These are phyloP conservation scores for Dioctria linearis DNA, from an alignment of 2,888 invertebrate genomes.

Conservation along the genomic window DNA sequence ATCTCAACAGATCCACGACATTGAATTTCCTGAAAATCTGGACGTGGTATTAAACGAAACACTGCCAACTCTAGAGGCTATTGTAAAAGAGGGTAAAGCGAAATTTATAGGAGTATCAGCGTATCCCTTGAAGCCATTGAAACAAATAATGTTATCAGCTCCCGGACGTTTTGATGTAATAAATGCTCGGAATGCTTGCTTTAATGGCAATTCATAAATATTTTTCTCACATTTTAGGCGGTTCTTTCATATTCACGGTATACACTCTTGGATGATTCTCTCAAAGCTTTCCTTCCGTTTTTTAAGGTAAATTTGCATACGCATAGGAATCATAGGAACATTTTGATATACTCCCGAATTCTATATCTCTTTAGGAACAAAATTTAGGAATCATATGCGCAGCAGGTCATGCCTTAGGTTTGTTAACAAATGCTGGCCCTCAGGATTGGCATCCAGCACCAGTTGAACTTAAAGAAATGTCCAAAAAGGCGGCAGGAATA, in stretches of 20 bases:
- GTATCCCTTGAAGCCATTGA: constrained; percentile 84
- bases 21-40: constrained; percentile 86
- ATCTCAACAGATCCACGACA: constrained; percentile 85
- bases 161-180: constrained; percentile 69
- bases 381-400: constrained; percentile 86
- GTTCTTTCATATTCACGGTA: constrained; percentile 83
- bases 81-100: constrained; percentile 81
- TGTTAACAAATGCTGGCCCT: constrained; percentile 81
- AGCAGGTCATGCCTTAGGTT: constrained; percentile 83
- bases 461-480: constrained; percentile 75
- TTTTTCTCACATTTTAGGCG: constrained; percentile 57
- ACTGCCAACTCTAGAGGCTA: constrained; percentile 83
- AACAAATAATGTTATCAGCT: constrained; percentile 80
- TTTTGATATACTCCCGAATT: background rate
- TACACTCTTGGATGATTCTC: constrained; percentile 84
- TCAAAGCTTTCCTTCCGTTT: constrained; percentile 81
- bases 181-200: constrained; percentile 28
- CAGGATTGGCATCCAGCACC: constrained; percentile 84
- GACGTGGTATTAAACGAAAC: constrained; percentile 88
- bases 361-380: constrained; percentile 67
- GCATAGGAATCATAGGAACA: background rate
- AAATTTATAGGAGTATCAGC: constrained; percentile 89
- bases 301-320: constrained; percentile 73
- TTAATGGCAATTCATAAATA: background rate
- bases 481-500: constrained; percentile 76